Evolutionary conservation across 1,140 invertebrate genomes (phyloP), one percentile per base, ranked within the genome.

Genomic region (Orchestia grillus): DNA sequence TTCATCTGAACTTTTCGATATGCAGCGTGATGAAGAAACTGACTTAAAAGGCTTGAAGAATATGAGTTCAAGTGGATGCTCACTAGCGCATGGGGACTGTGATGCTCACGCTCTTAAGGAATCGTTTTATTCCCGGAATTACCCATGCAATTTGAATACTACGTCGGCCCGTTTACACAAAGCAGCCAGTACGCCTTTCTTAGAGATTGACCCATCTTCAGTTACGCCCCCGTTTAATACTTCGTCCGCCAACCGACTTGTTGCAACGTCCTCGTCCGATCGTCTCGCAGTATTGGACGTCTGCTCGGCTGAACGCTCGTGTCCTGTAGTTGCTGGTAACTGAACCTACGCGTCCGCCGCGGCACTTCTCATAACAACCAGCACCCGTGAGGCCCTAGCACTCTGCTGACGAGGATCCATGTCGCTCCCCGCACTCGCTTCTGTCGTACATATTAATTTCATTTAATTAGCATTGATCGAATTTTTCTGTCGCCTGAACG

Each of bases 341-440:
- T 94, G 92, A 94, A 94, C 43, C 44, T 94, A 40, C 43, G 44
- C 92, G 11, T 94, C 44, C 92, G 44, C 43, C 92, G 41, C 44
- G 41, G 92, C 92, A 94, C 92, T 40, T 94, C 92, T 44, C 92
- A 47, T 94, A 45, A 44, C 92, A 45, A 44, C 92, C 36, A 94
- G 92, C 92, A 94, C 92, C 44, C 92, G 92, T 94, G 92, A 94
- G 92, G 92, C 92, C 41, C 6, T 91, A 44, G 19, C 41, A 43
- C 44, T 94, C 44, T 94, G 44, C 44, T 94, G 43, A n/a, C 43
- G 41, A 44, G 92, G 36, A 45, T 45, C 40, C 92, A n/a, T 45
- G 92, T 94, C 44, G 44, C 44, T 94, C 44, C 43, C 92, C 44
- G 92, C 92, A 94, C 92, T 44, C 11, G 41, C 44, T 91, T 42